Evolutionary conservation across 2,888 invertebrate genomes (phyloP).

Genomic region (Pecten maximus): DNA sequence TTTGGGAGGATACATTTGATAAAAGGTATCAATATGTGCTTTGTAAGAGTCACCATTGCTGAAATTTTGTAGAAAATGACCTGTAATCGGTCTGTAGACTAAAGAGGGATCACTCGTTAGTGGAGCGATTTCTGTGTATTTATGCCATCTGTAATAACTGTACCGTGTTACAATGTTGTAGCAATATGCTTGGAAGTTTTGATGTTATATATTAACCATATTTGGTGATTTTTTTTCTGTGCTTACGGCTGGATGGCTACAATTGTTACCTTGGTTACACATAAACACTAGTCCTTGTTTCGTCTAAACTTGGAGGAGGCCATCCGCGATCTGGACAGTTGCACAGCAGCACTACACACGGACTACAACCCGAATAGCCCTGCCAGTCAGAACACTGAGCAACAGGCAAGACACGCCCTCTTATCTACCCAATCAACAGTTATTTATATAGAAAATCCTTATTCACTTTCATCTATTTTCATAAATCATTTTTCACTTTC

Average conservation of each 20-base stretch:
- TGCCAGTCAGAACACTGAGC: constrained; percentile 52
- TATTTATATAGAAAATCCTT: neutral
- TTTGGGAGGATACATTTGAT: too few species aligned
- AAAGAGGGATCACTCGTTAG: too few species aligned
- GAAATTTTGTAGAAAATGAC: too few species aligned
- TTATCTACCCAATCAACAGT: neutral
- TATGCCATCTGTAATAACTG: too few species aligned
- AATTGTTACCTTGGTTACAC: constrained; percentile 28
- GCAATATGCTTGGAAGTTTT: neutral
- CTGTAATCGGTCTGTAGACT: too few species aligned
- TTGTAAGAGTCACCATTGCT: too few species aligned
- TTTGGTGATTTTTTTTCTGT: neutral
- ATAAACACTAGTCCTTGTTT: constrained; percentile 14
- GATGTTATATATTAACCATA: neutral
- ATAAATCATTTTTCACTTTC: neutral
- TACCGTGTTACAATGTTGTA: neutral
- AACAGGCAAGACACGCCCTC: neutral
- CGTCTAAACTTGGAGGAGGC: constrained; percentile 71
- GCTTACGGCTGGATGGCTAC: neutral
- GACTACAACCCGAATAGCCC: constrained; percentile 65
- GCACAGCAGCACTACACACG: constrained; percentile 75
- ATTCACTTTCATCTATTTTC: neutral
- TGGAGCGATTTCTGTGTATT: too few species aligned
- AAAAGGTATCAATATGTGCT: too few species aligned
- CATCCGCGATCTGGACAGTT: constrained; percentile 74